Conservation (phyloP, 23 tunicate species). For the Styela clava region DNA sequence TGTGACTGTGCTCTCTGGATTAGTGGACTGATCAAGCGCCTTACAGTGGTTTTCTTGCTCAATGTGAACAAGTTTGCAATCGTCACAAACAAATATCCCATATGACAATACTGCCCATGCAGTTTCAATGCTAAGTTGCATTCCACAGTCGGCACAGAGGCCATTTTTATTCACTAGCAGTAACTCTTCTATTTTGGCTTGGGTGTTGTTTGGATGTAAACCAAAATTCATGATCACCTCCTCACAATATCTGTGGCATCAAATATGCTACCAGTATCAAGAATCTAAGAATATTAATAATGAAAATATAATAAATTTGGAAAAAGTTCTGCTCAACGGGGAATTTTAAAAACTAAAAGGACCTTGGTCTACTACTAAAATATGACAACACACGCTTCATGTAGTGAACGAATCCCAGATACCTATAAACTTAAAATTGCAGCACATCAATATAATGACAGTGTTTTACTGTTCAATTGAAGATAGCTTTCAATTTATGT, state of each 20-base stretch:
- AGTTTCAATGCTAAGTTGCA: conserved; percentile 51
- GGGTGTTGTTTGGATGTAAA: not conserved
- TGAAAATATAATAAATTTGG: no score
- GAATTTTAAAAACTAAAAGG: no score
- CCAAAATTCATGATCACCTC: not conserved
- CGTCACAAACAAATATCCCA: conserved; percentile 94
- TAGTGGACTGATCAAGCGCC: conserved; percentile 28
- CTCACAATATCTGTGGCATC: conserved; percentile 22
- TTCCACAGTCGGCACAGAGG: conserved; percentile 89
- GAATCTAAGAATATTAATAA: not conserved
- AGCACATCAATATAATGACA: no score
- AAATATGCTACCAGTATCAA: conserved; percentile 27
- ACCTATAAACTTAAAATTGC: no score
- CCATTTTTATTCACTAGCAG: conserved; percentile 70
- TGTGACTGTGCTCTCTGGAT: conserved; percentile 1
- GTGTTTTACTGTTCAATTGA: no score
- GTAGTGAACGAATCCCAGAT: no score
- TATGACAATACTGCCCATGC: conserved; percentile 89
- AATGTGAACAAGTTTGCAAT: conserved; percentile 96
- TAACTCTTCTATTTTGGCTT: conserved; percentile 30
- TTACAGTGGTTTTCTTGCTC: conserved; percentile 68
- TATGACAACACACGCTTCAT: no score
- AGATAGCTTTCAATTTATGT: no score
- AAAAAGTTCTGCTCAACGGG: no score
- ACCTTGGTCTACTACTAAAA: no score